Conservation (phyloP, 2,888 invertebrate species). For the Drepanosiphum platanoidis region DNA sequence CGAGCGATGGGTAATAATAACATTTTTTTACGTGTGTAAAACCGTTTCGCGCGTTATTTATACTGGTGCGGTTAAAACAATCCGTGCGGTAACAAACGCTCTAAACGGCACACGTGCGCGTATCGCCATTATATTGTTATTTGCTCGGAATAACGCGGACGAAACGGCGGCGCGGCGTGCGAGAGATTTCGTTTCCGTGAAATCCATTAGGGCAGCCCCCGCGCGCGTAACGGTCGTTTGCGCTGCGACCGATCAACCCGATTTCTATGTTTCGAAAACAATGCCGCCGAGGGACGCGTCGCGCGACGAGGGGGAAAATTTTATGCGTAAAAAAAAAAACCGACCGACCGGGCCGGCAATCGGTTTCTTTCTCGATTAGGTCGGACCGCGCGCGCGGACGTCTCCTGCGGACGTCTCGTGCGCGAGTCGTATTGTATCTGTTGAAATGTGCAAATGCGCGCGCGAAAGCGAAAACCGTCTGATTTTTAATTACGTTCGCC, state of each 20-base stretch:
- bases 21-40: neutral
- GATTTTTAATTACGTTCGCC: constrained; percentile 26
- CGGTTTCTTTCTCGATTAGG: constrained; percentile 12
- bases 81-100: neutral
- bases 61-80: neutral
- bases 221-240: constrained; percentile 21
- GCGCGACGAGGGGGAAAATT: neutral
- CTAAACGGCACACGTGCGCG: neutral
- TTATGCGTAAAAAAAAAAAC: neutral
- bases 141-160: neutral
- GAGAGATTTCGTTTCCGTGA: constrained; percentile 2
- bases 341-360: constrained; percentile 1
- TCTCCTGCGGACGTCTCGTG: neutral
- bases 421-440: neutral
- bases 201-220: constrained; percentile 17
- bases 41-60: neutral
- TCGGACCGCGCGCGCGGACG: neutral
- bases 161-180: neutral
- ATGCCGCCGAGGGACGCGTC: constrained; percentile 5
- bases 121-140: neutral
- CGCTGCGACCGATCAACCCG: constrained; percentile 17
- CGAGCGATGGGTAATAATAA: too few species aligned
- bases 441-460: neutral
- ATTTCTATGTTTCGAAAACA: constrained; percentile 43
- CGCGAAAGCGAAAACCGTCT: constrained; percentile 49